Percentiles rank a stretch among this genome's conserved stretches.
phyloP scores from a whole-genome alignment of 2,797 vertebrate genomes.

The Buphagus erythrorhynchus region DNA sequence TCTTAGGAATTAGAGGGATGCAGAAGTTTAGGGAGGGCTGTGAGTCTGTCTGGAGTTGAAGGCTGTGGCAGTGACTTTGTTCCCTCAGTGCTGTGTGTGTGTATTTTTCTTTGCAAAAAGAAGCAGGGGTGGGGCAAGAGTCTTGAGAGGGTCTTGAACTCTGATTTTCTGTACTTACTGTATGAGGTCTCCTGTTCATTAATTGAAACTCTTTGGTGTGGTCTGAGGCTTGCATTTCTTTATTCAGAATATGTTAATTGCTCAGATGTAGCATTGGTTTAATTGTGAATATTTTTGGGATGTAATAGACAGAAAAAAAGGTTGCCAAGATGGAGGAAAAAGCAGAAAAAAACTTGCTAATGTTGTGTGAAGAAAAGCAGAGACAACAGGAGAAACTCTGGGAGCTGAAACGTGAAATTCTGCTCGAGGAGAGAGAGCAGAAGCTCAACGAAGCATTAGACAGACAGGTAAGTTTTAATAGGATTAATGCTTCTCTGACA shows the following conservation, averaged over 20 bases:
- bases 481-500: background rate
- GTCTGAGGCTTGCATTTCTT: background rate
- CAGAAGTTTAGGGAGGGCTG: background rate
- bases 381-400: constrained; percentile 68
- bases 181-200: background rate
- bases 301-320: constrained; percentile 79
- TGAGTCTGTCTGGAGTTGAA: background rate
- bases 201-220: background rate
- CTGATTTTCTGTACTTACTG: background rate
- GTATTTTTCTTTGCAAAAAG: background rate
- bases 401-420: constrained; percentile 72
- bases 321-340: constrained; percentile 75
- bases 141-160: background rate
- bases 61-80: background rate
- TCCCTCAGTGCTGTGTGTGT: background rate
- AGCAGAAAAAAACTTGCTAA: constrained; percentile 79
- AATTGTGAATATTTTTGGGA: background rate
- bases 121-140: accelerated
- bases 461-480: constrained; percentile 79
- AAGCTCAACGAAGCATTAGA: constrained; percentile 74
- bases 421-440: constrained; percentile 74
- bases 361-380: constrained; percentile 76
- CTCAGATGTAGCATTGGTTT: background rate
- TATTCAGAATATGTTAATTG: background rate
- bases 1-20: background rate